phyloP scores from a whole-genome alignment of 1,140 invertebrate species.

The Anastatus disparis region DNA sequence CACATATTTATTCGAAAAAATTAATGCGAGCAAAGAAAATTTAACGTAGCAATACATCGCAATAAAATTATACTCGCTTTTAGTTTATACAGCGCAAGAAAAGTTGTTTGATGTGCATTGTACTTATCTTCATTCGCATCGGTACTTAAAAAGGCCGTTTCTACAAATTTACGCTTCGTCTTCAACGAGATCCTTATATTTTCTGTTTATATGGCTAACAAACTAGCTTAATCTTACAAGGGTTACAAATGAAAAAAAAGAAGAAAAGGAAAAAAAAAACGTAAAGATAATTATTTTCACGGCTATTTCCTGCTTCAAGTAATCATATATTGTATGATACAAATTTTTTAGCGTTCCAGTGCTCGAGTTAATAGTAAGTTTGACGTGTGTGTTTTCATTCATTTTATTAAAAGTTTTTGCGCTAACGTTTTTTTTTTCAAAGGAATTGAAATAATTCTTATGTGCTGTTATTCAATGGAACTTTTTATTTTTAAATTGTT shows the following conservation, averaged over 20 bases:
- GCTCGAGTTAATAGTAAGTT: not conserved
- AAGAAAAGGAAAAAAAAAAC: not conserved
- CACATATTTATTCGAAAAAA: too few relatives aligned
- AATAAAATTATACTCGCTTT: not conserved
- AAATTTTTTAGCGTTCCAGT: not conserved
- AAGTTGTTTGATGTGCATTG: not conserved
- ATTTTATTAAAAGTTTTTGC: too few relatives aligned
- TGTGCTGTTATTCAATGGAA: too few relatives aligned
- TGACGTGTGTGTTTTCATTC: not conserved
- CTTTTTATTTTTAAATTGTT: too few relatives aligned
- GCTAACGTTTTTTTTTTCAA: too few relatives aligned
- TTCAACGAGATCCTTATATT: not conserved
- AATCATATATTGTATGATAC: not conserved
- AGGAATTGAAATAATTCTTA: too few relatives aligned
- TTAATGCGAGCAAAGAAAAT: not conserved
- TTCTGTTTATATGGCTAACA: not conserved
- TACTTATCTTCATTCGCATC: conserved; percentile 46
- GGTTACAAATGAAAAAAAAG: too few relatives aligned
- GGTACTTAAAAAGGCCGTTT: conserved; percentile 43
- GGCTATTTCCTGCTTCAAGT: not conserved
- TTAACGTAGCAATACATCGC: not conserved
- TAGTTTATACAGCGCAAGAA: not conserved
- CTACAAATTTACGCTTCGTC: conserved; percentile 44
- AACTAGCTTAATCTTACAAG: too few relatives aligned
- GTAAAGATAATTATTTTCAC: not conserved